Base-by-base conservation (phyloP, 2,888 invertebrate genomes). In the Antitype chi region DNA sequence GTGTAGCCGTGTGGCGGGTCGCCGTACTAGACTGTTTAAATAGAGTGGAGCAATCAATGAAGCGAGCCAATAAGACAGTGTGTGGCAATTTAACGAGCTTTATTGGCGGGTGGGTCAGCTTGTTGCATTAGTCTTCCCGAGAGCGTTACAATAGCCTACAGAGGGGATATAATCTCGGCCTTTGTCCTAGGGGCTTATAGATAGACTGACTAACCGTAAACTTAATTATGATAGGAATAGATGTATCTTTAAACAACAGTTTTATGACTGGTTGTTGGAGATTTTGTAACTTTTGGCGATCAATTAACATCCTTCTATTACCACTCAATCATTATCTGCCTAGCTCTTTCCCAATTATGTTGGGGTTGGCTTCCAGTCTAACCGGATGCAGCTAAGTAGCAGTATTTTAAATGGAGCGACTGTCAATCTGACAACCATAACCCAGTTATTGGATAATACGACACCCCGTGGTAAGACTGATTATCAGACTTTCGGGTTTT, bases 101-200 rank as follows among this genome's bases (percentile, higher is more conserved):
- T 55, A 49, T 76, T 63, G 59, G 53, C 32, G 47, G 13, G 20
- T 17, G 5, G 49, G 28, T 32, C 7, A 25, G 62, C 49, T 52
- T 23, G 62, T 17, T 68, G 38, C 74, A 9, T n/a, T 47, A 32
- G 23, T 43, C 81, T 52, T 5, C 52, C 43, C 38, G 52, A 66
- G 25, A 32, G 52, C 9, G 38, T 49, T n/a, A 49, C 53, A 2
- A 32, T 4, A 52, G 13, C 20, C n/a, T 43, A 38, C 8, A 17
- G 20, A 47, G 17, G 15, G 28, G 17, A n/a, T 15, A 17, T 38
- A 17, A 69, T 47, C 2, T 52, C 52, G 38, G 67, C 11, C 15
- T n/a, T 28, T 76, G 55, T n/a, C 49, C 3, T 15, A 28, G n/a
- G 0, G 23, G 20, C 20, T 47, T 20, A n/a, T 5, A 23, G 4